Conservation (phyloP, 2,888 invertebrate genomes). For the Lutraria lutraria region DNA sequence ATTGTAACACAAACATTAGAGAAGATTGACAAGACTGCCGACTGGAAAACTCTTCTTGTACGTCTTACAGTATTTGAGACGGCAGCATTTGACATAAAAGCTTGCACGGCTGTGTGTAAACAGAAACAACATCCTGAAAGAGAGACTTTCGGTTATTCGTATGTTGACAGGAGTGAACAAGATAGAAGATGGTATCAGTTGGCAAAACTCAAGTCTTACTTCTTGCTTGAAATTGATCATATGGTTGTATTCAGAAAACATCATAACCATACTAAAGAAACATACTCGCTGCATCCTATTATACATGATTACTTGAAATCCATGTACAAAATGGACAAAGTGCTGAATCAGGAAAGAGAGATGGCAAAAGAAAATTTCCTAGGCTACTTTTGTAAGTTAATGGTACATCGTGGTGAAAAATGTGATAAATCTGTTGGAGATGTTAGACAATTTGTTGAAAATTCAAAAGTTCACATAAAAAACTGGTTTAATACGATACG, state of each 20-base stretch:
- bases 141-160: not conserved
- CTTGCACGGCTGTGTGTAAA: conserved; percentile 10
- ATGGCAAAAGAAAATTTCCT: conserved; percentile 28
- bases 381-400: conserved; percentile 27
- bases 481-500: conserved; percentile 32
- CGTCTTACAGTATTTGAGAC: conserved; percentile 37
- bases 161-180: not conserved
- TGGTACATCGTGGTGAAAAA: conserved; percentile 38
- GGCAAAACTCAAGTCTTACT: conserved; percentile 19
- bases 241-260: not conserved
- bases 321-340: conserved; percentile 5
- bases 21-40: conserved; percentile 5
- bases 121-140: not conserved
- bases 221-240: conserved; percentile 27
- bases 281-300: conserved; percentile 50
- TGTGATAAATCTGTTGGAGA: conserved; percentile 22
- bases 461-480: conserved; percentile 46
- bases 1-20: not conserved
- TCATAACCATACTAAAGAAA: not conserved
- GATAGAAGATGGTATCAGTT: conserved; percentile 16
- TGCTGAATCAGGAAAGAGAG: conserved; percentile 19
- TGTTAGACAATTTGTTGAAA: conserved; percentile 35
- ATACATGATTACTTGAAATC: conserved; percentile 19
- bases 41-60: not conserved
- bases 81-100: conserved; percentile 24